A percentile compares a stretch with the other conserved stretches of the same genome.
These are phyloP conservation scores for Brotula barbata DNA, from an alignment of 2,797 vertebrate genomes.

Conservation along the genomic window DNA sequence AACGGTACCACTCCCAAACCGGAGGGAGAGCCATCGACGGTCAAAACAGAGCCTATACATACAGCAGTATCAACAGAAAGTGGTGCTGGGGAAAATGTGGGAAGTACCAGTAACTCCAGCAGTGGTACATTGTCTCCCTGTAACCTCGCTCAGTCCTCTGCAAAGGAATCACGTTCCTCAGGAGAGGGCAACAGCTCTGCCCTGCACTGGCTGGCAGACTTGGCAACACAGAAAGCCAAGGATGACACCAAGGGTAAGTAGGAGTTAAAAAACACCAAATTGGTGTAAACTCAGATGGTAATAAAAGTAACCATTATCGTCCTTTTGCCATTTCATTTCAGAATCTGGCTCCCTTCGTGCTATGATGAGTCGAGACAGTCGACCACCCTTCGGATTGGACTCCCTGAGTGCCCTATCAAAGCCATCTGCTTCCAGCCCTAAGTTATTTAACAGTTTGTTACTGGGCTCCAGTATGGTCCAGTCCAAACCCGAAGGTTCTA, in stretches of 20 bases:
- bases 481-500: conserved; percentile 95
- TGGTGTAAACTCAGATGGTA: background rate
- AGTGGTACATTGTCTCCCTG: conserved; percentile 78
- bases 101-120: conserved; percentile 62
- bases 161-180: conserved; percentile 77
- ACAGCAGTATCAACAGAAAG: conserved; percentile 62
- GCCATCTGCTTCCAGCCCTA: conserved; percentile 89
- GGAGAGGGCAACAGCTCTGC: conserved; percentile 85
- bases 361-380: conserved; percentile 91
- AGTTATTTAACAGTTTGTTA: conserved; percentile 97
- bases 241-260: conserved; percentile 96
- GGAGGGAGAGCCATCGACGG: conserved; percentile 66
- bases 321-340: conserved; percentile 52
- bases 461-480: conserved; percentile 89
- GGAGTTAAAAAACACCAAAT: background rate
- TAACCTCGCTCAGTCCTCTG: conserved; percentile 57
- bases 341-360: conserved; percentile 90
- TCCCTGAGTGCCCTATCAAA: conserved; percentile 87
- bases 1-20: conserved; percentile 60
- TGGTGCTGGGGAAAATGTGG: conserved; percentile 65
- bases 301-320: background rate
- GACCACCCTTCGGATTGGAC: conserved; percentile 91
- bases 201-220: conserved; percentile 96
- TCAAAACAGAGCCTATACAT: conserved; percentile 74
- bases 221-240: conserved; percentile 97